Percentiles rank a stretch among this genome's conserved stretches.
Evolutionary conservation across 2,797 vertebrate genomes (phyloP).

Genomic region (Peromyscus aztecus): DNA sequence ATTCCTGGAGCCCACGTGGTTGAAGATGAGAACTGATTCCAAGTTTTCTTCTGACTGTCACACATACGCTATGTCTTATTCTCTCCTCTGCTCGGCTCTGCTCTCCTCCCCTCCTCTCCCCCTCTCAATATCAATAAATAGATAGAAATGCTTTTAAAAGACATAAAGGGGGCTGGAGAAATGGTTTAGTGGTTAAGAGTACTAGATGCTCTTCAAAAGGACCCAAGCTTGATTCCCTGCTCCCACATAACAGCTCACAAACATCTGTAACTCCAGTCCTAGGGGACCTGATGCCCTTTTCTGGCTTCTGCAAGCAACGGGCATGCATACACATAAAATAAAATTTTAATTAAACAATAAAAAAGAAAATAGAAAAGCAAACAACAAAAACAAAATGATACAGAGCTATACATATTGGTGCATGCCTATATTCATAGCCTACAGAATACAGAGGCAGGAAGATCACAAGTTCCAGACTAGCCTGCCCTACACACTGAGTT

Average conservation of each 20-base stretch:
- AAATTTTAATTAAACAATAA: not conserved
- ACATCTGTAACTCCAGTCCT: not conserved
- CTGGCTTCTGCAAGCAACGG: not conserved
- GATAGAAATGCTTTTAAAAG: not conserved
- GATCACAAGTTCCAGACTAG: not conserved
- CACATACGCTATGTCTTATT: not conserved
- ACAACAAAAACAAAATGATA: not conserved
- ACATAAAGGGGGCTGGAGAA: not conserved
- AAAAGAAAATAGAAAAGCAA: not conserved
- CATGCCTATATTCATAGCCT: not conserved
- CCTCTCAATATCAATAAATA: not conserved
- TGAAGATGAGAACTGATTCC: not conserved
- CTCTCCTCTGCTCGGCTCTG: not conserved
- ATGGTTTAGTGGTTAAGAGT: not conserved
- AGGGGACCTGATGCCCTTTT: not conserved
- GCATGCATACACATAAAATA: not conserved
- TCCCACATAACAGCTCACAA: not conserved
- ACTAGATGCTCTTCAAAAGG: not conserved
- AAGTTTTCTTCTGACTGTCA: not conserved
- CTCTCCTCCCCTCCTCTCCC: not conserved
- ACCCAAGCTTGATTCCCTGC: not conserved
- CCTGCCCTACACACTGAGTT: not conserved
- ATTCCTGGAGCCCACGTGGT: not conserved
- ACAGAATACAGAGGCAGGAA: not conserved
- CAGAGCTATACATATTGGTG: not conserved